Percentiles rank a stretch among this genome's conserved stretches.
phyloP scores from a whole-genome alignment of 2,888 invertebrate genomes.

The Smittia sp. region DNA sequence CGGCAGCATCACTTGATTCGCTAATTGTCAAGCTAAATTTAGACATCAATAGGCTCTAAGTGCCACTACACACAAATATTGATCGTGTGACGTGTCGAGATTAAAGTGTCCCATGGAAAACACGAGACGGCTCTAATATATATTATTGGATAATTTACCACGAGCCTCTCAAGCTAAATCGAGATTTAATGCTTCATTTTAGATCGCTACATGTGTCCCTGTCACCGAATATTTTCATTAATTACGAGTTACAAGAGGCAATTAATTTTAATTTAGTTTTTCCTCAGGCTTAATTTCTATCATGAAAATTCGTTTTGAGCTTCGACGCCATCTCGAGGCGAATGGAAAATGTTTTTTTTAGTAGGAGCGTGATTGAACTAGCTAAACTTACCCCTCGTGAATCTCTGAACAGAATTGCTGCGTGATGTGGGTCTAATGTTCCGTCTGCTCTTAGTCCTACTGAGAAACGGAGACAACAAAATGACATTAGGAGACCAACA shows the following conservation, averaged over 20 bases:
- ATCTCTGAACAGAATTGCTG: conserved; percentile 86
- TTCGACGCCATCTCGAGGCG: not conserved
- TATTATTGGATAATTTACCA: not conserved
- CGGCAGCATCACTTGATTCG: not conserved
- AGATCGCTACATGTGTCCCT: not conserved
- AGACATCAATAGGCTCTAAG: not conserved
- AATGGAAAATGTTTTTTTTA: too few species aligned
- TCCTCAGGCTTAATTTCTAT: not conserved
- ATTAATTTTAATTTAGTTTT: not conserved
- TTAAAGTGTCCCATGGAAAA: not conserved
- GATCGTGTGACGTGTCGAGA: not conserved
- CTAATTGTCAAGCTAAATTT: conserved; percentile 9
- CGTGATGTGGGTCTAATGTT: conserved; percentile 80
- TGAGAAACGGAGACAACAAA: not conserved
- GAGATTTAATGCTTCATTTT: not conserved
- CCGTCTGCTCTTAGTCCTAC: conserved; percentile 61
- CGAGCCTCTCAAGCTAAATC: not conserved
- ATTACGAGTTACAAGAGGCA: not conserved
- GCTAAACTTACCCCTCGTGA: conserved; percentile 86
- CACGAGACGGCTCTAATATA: not conserved
- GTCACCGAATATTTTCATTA: not conserved
- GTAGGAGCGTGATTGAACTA: too few species aligned
- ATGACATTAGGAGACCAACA: not conserved
- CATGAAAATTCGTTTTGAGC: not conserved
- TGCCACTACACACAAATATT: not conserved